Evolutionary conservation across 2,888 invertebrate species (phyloP).

Genomic region (Nesidiocoris tenuis): DNA sequence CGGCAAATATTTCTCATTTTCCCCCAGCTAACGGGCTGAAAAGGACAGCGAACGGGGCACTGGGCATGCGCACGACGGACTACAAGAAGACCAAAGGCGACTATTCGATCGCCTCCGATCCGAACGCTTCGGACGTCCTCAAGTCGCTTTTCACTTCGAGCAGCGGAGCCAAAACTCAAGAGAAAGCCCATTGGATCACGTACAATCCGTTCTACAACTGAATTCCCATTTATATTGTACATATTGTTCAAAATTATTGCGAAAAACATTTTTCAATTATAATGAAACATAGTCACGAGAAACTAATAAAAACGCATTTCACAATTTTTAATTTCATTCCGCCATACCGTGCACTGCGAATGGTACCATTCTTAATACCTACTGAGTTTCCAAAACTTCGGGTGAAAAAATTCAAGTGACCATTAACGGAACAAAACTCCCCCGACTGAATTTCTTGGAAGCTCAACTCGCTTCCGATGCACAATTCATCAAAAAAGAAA

Average conservation of each 20-base stretch:
- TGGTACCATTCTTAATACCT: too few species aligned
- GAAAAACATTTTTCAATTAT: background rate
- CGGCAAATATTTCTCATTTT: too few species aligned
- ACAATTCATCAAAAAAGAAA: too few species aligned
- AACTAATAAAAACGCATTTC: too few species aligned
- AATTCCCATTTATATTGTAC: slow-evolving; percentile 8
- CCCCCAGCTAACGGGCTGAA: slow-evolving; percentile 47
- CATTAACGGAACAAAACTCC: too few species aligned
- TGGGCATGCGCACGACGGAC: slow-evolving; percentile 57
- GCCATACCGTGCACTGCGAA: too few species aligned
- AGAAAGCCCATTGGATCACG: slow-evolving; percentile 94
- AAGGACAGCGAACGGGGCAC: slow-evolving; percentile 33
- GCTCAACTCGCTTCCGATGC: too few species aligned
- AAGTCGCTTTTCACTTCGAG: slow-evolving; percentile 95
- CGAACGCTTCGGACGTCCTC: slow-evolving; percentile 83
- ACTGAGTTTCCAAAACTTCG: too few species aligned
- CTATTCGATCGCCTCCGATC: slow-evolving; percentile 87
- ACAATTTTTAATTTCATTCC: too few species aligned
- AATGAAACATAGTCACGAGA: too few species aligned
- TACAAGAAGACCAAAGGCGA: slow-evolving; percentile 74
- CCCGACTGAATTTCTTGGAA: too few species aligned
- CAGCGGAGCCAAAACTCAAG: slow-evolving; percentile 79
- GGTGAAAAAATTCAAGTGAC: too few species aligned
- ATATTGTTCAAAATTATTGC: background rate
- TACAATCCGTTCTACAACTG: slow-evolving; percentile 94